A percentile compares a stretch with the other conserved stretches of the same genome.
Conservation (phyloP, 1,140 invertebrate species). For the Neoseiulus cucumeris region DNA sequence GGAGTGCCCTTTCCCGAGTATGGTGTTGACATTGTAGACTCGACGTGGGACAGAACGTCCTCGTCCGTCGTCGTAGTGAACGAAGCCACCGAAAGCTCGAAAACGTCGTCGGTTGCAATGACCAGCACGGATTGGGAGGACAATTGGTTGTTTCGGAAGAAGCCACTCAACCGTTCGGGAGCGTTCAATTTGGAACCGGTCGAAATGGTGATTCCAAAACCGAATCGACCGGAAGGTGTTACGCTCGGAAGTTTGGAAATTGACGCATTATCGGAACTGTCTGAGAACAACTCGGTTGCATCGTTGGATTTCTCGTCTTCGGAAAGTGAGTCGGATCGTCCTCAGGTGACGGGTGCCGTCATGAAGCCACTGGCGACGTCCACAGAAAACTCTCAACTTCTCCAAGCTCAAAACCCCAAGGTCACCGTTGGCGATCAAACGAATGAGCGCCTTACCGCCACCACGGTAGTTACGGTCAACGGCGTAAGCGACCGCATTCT, state of each 20-base stretch:
- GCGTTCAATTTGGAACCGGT: slow-evolving; percentile 1
- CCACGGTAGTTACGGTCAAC: slow-evolving; percentile 3
- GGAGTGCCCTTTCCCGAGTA: slow-evolving; percentile 1
- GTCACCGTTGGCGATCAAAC: neutral
- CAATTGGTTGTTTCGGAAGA: neutral
- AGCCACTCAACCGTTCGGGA: neutral
- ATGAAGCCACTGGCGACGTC: neutral
- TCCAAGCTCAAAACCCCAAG: neutral
- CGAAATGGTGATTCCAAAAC: neutral
- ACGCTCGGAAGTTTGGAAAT: neutral
- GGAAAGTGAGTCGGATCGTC: slow-evolving; percentile 1
- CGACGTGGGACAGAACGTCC: neutral
- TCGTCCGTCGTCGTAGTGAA: neutral
- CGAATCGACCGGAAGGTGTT: neutral
- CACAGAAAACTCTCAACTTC: too few species aligned
- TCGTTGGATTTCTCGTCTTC: neutral
- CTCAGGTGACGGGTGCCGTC: neutral
- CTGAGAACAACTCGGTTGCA: neutral
- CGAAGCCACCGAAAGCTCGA: neutral
- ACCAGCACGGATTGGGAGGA: slow-evolving; percentile 5
- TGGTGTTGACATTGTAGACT: slow-evolving; percentile 5
- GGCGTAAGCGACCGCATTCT: neutral
- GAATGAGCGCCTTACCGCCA: neutral
- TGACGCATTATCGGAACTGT: neutral
- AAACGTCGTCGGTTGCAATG: neutral